phyloP scores from a whole-genome alignment of 2,888 invertebrate species.

The Agonopterix arenella region DNA sequence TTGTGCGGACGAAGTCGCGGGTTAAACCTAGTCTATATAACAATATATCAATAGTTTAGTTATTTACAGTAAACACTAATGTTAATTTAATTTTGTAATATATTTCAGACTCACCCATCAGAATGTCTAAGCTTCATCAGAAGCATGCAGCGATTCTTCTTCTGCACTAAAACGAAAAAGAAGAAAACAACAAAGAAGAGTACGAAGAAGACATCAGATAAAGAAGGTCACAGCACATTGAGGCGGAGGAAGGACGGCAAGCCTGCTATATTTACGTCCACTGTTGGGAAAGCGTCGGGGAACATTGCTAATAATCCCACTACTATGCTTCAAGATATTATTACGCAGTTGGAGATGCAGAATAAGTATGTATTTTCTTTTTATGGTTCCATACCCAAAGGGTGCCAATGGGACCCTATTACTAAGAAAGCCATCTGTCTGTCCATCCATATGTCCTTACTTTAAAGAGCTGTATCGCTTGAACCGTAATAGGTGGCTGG shows the following conservation, averaged over 20 bases:
- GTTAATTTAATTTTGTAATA: not conserved
- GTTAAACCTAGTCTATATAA: no score
- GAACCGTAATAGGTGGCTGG: no score
- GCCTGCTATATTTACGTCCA: slow-evolving; percentile 60
- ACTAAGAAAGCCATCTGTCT: no score
- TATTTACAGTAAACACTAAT: no score
- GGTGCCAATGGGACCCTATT: no score
- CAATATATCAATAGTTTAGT: no score
- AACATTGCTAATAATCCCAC: slow-evolving; percentile 69
- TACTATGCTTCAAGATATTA: slow-evolving; percentile 81
- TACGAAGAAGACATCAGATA: slow-evolving; percentile 29
- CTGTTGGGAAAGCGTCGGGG: slow-evolving; percentile 65
- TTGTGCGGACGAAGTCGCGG: no score
- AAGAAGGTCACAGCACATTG: slow-evolving; percentile 22
- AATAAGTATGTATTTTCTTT: slow-evolving; percentile 60
- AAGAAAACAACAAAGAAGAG: slow-evolving; percentile 35
- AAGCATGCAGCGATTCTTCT: slow-evolving; percentile 62
- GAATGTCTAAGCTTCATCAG: slow-evolving; percentile 64
- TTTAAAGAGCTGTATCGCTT: no score
- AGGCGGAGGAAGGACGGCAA: slow-evolving; percentile 33
- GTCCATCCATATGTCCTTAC: no score
- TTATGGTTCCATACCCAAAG: no score
- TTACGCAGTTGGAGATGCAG: slow-evolving; percentile 82
- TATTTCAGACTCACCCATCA: slow-evolving; percentile 52
- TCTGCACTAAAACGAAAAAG: slow-evolving; percentile 62